Conservation (phyloP, 2,797 vertebrate species). For the Tapirus indicus region DNA sequence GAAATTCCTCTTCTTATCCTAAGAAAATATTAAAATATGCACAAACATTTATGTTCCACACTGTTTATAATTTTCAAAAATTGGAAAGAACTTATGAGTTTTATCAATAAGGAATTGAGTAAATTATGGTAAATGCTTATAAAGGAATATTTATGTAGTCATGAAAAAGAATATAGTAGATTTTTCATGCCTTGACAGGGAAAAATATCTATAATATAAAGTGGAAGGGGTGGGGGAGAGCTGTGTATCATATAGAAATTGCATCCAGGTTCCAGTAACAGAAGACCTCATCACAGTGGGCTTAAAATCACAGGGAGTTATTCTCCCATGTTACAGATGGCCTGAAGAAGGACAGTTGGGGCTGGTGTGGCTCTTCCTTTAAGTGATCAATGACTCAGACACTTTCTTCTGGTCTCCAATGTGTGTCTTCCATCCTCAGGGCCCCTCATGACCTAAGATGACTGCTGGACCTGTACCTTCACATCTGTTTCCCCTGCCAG, state of each 20-base stretch:
- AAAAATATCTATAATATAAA: not conserved
- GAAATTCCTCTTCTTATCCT: not conserved
- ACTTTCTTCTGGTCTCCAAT: not conserved
- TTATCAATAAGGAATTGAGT: not conserved
- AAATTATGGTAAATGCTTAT: not conserved
- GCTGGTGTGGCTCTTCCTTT: not conserved
- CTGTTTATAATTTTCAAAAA: constrained; percentile 8
- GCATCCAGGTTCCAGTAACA: not conserved
- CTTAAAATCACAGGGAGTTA: constrained; percentile 9
- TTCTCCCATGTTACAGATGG: not conserved
- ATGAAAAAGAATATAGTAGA: not conserved
- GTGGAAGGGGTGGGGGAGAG: not conserved
- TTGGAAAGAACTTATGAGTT: not conserved
- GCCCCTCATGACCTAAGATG: not conserved
- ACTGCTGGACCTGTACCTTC: not conserved
- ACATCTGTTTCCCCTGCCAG: not conserved
- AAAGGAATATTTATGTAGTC: not conserved
- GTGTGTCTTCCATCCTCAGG: not conserved
- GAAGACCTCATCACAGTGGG: not conserved
- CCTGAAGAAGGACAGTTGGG: not conserved
- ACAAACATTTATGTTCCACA: not conserved
- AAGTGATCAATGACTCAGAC: not conserved
- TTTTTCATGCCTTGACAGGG: not conserved
- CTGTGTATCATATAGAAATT: not conserved
- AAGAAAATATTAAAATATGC: constrained; percentile 3